Evolutionary conservation across 2,888 invertebrate species (phyloP), one percentile per base, ranked within the genome.

Genomic region (Hirudinaria manillensis): DNA sequence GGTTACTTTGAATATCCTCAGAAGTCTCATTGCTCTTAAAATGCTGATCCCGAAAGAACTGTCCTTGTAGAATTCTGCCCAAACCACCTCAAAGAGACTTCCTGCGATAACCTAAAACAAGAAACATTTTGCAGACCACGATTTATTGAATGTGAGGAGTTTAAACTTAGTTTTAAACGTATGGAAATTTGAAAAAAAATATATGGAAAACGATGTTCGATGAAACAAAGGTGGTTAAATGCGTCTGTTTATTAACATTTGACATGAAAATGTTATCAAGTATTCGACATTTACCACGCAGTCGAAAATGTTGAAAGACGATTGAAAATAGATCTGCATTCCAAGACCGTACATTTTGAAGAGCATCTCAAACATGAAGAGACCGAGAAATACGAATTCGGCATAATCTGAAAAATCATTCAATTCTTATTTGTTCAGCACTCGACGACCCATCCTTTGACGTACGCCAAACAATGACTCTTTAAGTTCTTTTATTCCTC

Each of bases 241-340:
- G n/a, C n/a, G n/a, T n/a, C n/a, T n/a, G n/a, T n/a, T n/a, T n/a
- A n/a, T n/a, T n/a, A n/a, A n/a, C n/a, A n/a, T n/a, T n/a, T n/a
- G n/a, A n/a, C n/a, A n/a, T n/a, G 10, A 2, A 4, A 27, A 61
- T 7, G n/a, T 61, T 6, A 27, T 27, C 1, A 61, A 27, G n/a
- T 61, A 72, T 32, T 61, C 16, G 66, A 65, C 3, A 88, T 97
- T 96, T 87, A 99, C 99, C 83, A 98, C 93, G 89, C 98, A 99
- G 89, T 99, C 99, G 88, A 99, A 99, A 83, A 96, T 93, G 88
- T 99, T 99, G 89, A 99, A 99, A 83, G 98, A 94, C 81, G 97
- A 98, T 88, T 96, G 95, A 88, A 99, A 98, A 89, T 99, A 99
- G 83, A 94, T 93, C 83, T 94, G 90, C 81, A 95, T 93, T 81